Evolutionary conservation across 37 sponge, comb jelly and placozoan genomes (phyloP).

Genomic region (Aplysina aerophoba): DNA sequence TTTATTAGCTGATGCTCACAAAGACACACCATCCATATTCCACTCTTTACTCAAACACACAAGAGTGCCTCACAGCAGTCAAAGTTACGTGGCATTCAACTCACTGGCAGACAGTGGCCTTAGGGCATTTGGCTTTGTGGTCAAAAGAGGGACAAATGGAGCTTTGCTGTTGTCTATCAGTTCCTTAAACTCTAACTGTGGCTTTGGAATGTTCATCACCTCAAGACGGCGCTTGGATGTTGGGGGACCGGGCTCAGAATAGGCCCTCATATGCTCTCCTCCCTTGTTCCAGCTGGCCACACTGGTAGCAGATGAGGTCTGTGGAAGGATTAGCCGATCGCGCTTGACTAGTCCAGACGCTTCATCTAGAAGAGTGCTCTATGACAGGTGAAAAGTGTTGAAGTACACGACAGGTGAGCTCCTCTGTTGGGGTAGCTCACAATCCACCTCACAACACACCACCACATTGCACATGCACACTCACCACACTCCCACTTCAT

Average conservation of each 20-base stretch:
- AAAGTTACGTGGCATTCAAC: too few relatives aligned
- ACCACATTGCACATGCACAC: too few relatives aligned
- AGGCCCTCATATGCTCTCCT: slow-evolving; percentile 4
- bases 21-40: too few relatives aligned
- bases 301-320: slow-evolving; percentile 29
- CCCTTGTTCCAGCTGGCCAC: slow-evolving; percentile 85
- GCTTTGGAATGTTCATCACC: slow-evolving; percentile 74
- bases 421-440: too few relatives aligned
- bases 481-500: too few relatives aligned
- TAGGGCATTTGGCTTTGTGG: slow-evolving; percentile 80
- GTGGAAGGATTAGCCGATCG: slow-evolving; percentile 31
- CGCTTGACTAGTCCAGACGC: slow-evolving; percentile 54
- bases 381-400: too few relatives aligned
- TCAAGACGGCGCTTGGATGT: neutral
- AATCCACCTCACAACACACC: too few relatives aligned
- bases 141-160: slow-evolving; percentile 82
- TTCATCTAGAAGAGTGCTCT: slow-evolving; percentile 74
- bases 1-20: too few relatives aligned
- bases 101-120: slow-evolving; percentile 61
- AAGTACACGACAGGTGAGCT: too few relatives aligned
- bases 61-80: too few relatives aligned
- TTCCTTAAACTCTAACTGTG: slow-evolving; percentile 81
- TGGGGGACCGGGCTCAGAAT: neutral
- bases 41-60: too few relatives aligned
- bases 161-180: slow-evolving; percentile 82